Percentiles rank a stretch among this genome's conserved stretches.
Conservation (phyloP, 2,888 invertebrate genomes). For the Trissoscelio sp. region DNA sequence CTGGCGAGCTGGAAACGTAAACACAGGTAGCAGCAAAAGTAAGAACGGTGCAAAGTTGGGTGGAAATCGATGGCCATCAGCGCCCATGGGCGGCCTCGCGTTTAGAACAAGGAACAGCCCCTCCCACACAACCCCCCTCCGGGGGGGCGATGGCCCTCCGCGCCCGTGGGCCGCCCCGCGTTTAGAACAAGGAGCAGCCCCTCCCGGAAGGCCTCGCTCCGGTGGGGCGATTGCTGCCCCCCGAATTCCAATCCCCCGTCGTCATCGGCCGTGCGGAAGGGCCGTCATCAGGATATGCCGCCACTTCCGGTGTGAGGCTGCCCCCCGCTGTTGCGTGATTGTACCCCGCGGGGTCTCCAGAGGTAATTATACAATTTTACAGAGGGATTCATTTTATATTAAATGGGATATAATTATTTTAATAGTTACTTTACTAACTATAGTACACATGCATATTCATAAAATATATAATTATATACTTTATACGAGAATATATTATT, state of each 20-base stretch:
- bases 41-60: constrained; percentile 74
- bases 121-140: constrained; percentile 98
- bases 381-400: no score
- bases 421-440: no score
- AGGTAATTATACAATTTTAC: constrained; percentile 74
- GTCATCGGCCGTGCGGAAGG: constrained; percentile 76
- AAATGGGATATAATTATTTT: no score
- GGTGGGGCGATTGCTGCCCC: constrained; percentile 97
- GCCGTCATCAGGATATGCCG: constrained; percentile 80
- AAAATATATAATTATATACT: no score
- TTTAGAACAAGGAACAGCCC: constrained; percentile 98
- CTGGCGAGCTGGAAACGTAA: constrained; percentile 53
- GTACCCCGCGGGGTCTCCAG: constrained; percentile 82
- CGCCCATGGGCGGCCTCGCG: constrained; percentile 97
- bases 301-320: constrained; percentile 82
- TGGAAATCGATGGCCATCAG: constrained; percentile 84
- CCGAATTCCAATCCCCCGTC: constrained; percentile 80
- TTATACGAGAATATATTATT: no score
- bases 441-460: no score
- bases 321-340: constrained; percentile 83
- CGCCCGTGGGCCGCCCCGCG: constrained; percentile 97
- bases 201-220: no score
- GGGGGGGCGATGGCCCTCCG: constrained; percentile 84
- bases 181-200: constrained; percentile 98
- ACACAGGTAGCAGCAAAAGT: constrained; percentile 70